phyloP scores from a whole-genome alignment of 2,888 invertebrate species.

The Heliconius erato region DNA sequence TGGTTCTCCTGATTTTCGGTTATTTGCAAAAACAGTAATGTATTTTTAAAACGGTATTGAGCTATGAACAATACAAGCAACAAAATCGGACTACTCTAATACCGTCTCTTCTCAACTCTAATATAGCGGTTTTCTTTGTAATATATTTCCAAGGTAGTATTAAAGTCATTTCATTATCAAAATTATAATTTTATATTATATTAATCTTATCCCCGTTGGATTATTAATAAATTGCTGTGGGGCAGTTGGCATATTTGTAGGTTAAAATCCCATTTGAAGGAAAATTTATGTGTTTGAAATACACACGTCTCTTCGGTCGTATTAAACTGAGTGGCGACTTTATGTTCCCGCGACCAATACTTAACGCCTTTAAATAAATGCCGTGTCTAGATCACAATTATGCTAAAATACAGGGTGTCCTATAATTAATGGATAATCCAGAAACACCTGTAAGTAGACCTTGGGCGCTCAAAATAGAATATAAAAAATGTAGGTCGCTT shows the following conservation, averaged over 20 bases:
- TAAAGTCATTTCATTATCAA: not conserved
- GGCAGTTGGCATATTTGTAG: not conserved
- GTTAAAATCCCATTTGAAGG: not conserved
- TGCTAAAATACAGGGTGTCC: too few relatives aligned
- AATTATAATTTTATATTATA: not conserved
- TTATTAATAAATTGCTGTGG: not conserved
- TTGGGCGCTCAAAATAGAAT: not conserved
- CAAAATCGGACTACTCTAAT: not conserved
- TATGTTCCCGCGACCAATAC: not conserved
- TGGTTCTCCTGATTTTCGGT: not conserved
- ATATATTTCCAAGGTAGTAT: not conserved
- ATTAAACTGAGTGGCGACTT: not conserved
- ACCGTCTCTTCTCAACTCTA: not conserved
- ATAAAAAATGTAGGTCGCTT: not conserved
- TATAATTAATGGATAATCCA: not conserved
- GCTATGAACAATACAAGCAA: not conserved
- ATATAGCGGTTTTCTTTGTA: not conserved
- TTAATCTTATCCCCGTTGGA: not conserved
- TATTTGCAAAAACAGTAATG: not conserved
- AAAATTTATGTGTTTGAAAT: constrained; percentile 6
- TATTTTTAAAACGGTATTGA: not conserved
- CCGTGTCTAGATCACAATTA: too few relatives aligned
- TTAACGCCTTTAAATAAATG: not conserved
- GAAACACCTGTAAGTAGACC: not conserved
- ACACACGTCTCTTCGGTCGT: not conserved